These are phyloP conservation scores for Congeria kusceri DNA, from an alignment of 2,888 invertebrate genomes.

Conservation along the genomic window DNA sequence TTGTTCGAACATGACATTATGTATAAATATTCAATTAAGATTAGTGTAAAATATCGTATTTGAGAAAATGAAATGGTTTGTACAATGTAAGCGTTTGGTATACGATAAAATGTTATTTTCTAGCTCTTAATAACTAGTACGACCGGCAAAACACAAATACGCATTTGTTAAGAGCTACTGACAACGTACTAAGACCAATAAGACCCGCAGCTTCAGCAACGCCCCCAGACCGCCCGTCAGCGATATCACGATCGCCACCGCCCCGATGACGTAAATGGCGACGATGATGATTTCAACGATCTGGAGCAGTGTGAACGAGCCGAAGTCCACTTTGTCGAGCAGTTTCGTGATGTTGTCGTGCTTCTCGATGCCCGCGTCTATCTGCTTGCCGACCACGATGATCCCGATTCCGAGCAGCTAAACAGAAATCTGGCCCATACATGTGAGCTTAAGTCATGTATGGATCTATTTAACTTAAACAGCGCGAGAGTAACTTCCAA, in stretches of 20 bases:
- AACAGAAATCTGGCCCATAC: no score
- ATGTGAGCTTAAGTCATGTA: no score
- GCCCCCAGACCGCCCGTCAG: conserved; percentile 51
- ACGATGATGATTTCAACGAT: conserved; percentile 34
- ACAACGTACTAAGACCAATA: neutral
- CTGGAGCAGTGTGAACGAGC: conserved; percentile 29
- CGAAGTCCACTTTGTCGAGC: conserved; percentile 39
- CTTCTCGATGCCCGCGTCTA: conserved; percentile 36
- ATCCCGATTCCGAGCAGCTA: conserved; percentile 48
- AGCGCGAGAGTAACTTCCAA: no score
- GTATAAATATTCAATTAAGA: no score
- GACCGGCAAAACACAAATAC: no score
- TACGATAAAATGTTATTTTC: no score
- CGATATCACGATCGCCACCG: conserved; percentile 48
- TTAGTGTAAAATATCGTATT: no score
- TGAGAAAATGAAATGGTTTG: no score
- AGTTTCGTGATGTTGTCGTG: conserved; percentile 49
- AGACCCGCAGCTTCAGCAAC: conserved; percentile 27
- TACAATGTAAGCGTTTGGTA: no score
- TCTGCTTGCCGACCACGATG: conserved; percentile 32
- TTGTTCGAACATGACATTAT: no score
- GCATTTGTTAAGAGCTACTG: neutral
- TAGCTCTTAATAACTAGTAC: no score
- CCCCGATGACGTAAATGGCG: conserved; percentile 41
- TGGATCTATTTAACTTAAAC: no score